Conservation (phyloP, 2,888 invertebrate genomes). For the Hylaea fasciaria region DNA sequence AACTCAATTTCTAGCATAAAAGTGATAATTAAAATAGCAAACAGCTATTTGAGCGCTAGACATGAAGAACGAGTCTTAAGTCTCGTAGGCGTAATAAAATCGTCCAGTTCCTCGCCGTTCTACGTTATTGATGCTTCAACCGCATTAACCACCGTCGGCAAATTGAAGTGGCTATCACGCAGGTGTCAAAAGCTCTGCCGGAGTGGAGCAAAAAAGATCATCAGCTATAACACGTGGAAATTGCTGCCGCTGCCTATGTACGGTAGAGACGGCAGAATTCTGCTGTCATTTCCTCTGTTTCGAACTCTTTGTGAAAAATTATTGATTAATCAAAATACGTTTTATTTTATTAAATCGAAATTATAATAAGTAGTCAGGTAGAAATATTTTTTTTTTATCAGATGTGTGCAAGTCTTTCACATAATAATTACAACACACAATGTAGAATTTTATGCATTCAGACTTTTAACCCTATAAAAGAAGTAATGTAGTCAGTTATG, state of each 20-base stretch:
- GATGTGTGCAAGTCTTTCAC: no score
- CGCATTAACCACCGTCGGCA: constrained; percentile 67
- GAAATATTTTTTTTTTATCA: no score
- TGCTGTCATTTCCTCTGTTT: constrained; percentile 31
- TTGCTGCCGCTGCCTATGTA: constrained; percentile 57
- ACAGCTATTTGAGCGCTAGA: no score
- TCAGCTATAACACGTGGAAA: constrained; percentile 68
- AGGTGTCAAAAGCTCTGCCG: constrained; percentile 80
- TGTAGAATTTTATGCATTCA: no score
- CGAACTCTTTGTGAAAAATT: background rate
- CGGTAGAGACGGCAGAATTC: constrained; percentile 37
- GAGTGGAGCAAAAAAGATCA: constrained; percentile 79
- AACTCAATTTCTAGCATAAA: no score
- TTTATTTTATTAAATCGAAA: no score
- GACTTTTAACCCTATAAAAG: no score
- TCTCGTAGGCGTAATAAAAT: constrained; percentile 4
- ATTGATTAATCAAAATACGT: constrained; percentile 2
- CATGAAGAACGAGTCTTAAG: no score
- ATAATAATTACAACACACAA: no score
- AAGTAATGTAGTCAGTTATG: no score
- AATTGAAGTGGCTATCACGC: constrained; percentile 75
- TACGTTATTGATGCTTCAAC: constrained; percentile 76
- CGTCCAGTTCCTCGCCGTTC: constrained; percentile 44
- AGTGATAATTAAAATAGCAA: no score
- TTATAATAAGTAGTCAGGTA: no score